Evolutionary conservation across 1,140 invertebrate species (phyloP).

Genomic region (Pseudoatta argentina): DNA sequence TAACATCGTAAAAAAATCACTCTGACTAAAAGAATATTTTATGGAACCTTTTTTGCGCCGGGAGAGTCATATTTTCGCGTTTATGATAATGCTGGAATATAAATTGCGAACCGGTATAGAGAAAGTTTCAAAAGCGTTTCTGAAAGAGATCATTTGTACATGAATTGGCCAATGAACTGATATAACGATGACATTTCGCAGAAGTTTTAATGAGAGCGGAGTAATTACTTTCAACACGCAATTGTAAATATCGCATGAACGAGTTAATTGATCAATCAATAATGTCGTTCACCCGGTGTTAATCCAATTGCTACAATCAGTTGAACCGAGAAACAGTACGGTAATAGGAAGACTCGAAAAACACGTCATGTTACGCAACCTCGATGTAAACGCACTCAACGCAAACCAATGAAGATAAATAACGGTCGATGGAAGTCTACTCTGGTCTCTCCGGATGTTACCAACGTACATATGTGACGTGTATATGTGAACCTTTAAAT

Average conservation of each 20-base stretch:
- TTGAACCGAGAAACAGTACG: not conserved
- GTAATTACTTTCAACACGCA: slow-evolving; percentile 7
- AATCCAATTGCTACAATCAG: not conserved
- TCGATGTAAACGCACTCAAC: slow-evolving; percentile 49
- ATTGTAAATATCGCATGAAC: slow-evolving; percentile 1
- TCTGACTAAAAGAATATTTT: slow-evolving; percentile 5
- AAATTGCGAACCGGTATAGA: slow-evolving; percentile 7
- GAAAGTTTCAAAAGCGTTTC: not conserved
- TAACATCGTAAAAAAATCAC: slow-evolving; percentile 11
- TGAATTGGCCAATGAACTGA: not conserved
- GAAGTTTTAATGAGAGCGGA: not conserved
- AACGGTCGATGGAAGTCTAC: not conserved
- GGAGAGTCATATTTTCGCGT: not conserved
- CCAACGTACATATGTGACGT: not conserved
- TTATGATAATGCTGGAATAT: slow-evolving; percentile 16
- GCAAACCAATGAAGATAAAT: slow-evolving; percentile 32
- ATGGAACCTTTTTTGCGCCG: not conserved
- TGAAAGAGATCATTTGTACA: not conserved
- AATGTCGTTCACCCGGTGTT: slow-evolving; percentile 7
- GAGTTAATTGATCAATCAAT: slow-evolving; percentile 20
- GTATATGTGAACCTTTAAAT: not conserved
- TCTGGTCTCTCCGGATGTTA: not conserved
- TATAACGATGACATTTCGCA: not conserved
- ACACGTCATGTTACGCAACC: slow-evolving; percentile 26
- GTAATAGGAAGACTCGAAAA: not conserved